phyloP scores from a whole-genome alignment of 2,797 vertebrate genomes.

The Scyliorhinus canicula region DNA sequence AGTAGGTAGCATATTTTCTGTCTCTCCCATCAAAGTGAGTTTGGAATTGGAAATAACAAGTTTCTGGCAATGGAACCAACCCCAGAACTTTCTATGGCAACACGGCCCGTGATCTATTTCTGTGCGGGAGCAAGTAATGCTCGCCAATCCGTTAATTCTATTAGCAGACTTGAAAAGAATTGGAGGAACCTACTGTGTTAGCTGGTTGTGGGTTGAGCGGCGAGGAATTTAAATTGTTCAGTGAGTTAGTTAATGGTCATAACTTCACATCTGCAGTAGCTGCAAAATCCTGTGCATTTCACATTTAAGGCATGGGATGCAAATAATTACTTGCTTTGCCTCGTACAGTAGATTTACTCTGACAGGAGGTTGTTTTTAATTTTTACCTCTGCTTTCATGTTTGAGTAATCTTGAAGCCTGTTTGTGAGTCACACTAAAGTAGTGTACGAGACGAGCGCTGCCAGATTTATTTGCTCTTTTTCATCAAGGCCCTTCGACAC shows the following conservation, averaged over 20 bases:
- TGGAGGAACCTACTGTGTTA: neutral
- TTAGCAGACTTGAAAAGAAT: neutral
- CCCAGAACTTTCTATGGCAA: neutral
- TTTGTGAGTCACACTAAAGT: neutral
- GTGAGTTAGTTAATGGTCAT: neutral
- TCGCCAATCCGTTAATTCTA: neutral
- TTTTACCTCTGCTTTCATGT: neutral
- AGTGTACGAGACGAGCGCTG: neutral
- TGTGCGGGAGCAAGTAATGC: neutral
- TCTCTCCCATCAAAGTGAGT: neutral
- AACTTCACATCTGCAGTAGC: neutral
- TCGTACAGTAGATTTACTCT: neutral
- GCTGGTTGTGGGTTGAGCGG: neutral
- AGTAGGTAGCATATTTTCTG: neutral
- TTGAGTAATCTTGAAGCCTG: neutral
- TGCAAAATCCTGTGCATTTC: neutral
- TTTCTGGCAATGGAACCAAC: neutral
- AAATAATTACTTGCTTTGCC: neutral
- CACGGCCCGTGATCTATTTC: neutral
- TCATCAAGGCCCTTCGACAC: no score
- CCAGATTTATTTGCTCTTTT: neutral
- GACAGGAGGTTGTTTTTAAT: neutral
- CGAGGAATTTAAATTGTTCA: neutral
- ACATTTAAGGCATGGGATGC: neutral
- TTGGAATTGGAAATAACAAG: neutral